A percentile compares a stretch with the other conserved stretches of the same genome.
Conservation (phyloP, 1,140 invertebrate genomes). For the Goniozus legneri region DNA sequence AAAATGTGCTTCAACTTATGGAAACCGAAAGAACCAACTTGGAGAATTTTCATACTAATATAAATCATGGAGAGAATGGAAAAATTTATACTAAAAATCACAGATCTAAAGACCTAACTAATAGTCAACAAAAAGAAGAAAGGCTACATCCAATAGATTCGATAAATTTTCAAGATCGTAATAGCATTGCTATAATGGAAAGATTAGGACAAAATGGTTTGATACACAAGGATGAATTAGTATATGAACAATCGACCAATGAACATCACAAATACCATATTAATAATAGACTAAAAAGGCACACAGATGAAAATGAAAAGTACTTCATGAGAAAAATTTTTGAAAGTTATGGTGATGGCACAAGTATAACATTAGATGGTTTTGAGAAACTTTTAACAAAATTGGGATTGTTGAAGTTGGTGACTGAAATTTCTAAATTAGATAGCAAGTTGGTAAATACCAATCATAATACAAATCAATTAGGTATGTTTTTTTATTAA, state of each 20-base stretch:
- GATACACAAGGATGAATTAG: conserved; percentile 1
- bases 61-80: too few species aligned
- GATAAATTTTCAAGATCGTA: too few species aligned
- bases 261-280: not conserved
- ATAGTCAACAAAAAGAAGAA: too few species aligned
- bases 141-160: too few species aligned
- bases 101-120: too few species aligned
- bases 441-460: not conserved
- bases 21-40: too few species aligned
- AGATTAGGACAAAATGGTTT: conserved; percentile 32
- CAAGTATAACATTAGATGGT: conserved; percentile 62
- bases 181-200: too few species aligned
- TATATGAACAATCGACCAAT: conserved; percentile 1
- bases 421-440: conserved; percentile 28
- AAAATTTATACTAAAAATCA: too few species aligned
- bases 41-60: too few species aligned
- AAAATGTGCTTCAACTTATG: not conserved
- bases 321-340: conserved; percentile 52
- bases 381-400: conserved; percentile 65
- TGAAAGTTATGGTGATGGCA: conserved; percentile 55
- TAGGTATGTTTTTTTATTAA: conserved; percentile 17
- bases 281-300: conserved; percentile 25
- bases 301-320: conserved; percentile 29
- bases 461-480: conserved; percentile 21
- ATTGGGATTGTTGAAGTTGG: conserved; percentile 59